Percentiles rank a stretch among this genome's conserved stretches.
These are phyloP conservation scores for Agonum fuliginosum DNA, from an alignment of 2,888 invertebrate genomes.

Conservation along the genomic window DNA sequence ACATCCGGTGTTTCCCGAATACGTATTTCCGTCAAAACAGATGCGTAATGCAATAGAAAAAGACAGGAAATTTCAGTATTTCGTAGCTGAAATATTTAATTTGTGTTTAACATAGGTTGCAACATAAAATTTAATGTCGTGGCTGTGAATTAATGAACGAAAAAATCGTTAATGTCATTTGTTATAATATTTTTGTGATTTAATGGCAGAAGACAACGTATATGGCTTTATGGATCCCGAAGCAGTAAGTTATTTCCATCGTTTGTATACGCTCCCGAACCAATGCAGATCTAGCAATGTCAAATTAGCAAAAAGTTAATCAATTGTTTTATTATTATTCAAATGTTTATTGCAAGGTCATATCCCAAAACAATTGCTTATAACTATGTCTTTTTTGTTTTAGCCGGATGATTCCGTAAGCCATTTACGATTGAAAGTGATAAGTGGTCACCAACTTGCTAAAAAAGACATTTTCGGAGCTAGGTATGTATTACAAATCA, in stretches of 20 bases:
- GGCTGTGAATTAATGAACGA: slow-evolving; percentile 59
- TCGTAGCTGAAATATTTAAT: slow-evolving; percentile 31
- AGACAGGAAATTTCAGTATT: slow-evolving; percentile 36
- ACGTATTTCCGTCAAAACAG: slow-evolving; percentile 50
- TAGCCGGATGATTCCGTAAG: slow-evolving; percentile 88
- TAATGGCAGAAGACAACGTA: slow-evolving; percentile 72
- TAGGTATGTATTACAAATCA: slow-evolving; percentile 77
- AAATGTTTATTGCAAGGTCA: slow-evolving; percentile 27
- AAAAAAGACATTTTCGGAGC: slow-evolving; percentile 99
- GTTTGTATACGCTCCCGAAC: background rate
- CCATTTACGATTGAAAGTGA: slow-evolving; percentile 88
- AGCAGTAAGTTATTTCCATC: slow-evolving; percentile 68
- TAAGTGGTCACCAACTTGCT: slow-evolving; percentile 92
- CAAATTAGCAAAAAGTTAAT: slow-evolving; percentile 5
- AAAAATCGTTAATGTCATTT: slow-evolving; percentile 57
- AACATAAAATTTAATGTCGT: slow-evolving; percentile 55
- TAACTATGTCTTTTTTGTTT: slow-evolving; percentile 65
- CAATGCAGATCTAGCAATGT: slow-evolving; percentile 20
- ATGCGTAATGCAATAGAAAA: slow-evolving; percentile 29
- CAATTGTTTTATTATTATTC: slow-evolving; percentile 41
- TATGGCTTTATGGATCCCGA: slow-evolving; percentile 71
- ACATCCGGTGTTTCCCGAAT: slow-evolving; percentile 17
- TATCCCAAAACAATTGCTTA: background rate
- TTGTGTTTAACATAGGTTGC: slow-evolving; percentile 51
- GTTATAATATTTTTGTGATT: slow-evolving; percentile 61